Evolutionary conservation across 2,888 invertebrate species (phyloP).

Genomic region (Cheilosia pagana): DNA sequence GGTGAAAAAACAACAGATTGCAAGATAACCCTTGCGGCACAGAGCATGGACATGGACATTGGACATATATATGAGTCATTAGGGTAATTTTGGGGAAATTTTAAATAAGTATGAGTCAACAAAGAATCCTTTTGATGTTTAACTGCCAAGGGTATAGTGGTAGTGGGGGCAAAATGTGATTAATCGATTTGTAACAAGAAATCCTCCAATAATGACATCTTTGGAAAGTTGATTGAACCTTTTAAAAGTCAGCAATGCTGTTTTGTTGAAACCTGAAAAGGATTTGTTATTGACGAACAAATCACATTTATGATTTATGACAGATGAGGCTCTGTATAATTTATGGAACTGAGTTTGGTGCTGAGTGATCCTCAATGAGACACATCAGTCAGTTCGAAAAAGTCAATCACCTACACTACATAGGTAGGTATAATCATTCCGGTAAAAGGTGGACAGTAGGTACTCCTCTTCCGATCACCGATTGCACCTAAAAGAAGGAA

Average conservation of each 20-base stretch:
- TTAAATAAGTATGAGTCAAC: slow-evolving; percentile 60
- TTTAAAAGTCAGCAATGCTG: not conserved
- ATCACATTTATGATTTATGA: not conserved
- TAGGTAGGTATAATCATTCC: too few species aligned
- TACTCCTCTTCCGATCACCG: too few species aligned
- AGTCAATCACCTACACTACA: too few species aligned
- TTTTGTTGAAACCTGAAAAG: not conserved
- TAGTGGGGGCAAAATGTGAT: slow-evolving; percentile 7
- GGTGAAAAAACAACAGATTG: slow-evolving; percentile 41
- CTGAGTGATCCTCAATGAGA: too few species aligned
- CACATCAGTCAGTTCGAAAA: too few species aligned
- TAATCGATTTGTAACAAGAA: slow-evolving; percentile 55
- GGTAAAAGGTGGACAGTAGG: too few species aligned
- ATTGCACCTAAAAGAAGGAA: too few species aligned
- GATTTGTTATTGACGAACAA: not conserved
- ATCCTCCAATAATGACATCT: slow-evolving; percentile 22
- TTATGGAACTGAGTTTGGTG: too few species aligned
- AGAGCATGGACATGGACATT: not conserved
- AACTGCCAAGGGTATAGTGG: slow-evolving; percentile 12
- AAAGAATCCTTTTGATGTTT: slow-evolving; percentile 46
- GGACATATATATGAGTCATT: slow-evolving; percentile 53
- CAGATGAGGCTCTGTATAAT: too few species aligned
- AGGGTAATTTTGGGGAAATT: slow-evolving; percentile 55
- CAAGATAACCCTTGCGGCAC: slow-evolving; percentile 42
- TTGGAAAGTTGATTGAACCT: slow-evolving; percentile 25